Evolutionary conservation across 2,113 vertebrate genomes (phyloP).

Genomic region (Entomyzon cyanotis): DNA sequence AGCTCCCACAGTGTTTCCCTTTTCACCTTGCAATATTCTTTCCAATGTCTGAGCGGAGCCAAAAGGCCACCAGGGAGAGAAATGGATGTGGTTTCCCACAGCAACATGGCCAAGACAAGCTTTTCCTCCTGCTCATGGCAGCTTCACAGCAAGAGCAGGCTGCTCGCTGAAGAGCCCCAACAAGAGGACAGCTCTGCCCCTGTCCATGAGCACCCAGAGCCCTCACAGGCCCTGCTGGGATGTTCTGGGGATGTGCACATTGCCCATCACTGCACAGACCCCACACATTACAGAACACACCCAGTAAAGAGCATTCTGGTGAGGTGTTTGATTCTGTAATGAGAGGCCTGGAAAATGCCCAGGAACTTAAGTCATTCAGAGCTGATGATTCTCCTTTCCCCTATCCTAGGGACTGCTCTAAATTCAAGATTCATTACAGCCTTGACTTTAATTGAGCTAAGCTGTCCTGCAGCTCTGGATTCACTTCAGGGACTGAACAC

Average conservation of each 20-base stretch:
- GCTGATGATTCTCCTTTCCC: neutral
- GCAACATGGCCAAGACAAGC: neutral
- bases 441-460: neutral
- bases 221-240: accelerated
- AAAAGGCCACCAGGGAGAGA: neutral
- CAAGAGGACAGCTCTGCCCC: neutral
- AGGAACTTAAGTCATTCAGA: neutral
- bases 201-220: neutral
- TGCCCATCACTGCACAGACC: neutral
- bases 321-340: accelerated
- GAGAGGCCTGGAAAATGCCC: neutral
- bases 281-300: accelerated
- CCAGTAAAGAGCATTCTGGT: neutral
- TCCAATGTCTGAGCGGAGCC: neutral
- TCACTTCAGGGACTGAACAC: neutral
- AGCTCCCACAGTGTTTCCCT: neutral
- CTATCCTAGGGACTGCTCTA: neutral
- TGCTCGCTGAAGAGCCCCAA: neutral
- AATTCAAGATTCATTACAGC: neutral
- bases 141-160: neutral
- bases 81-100: neutral
- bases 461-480: neutral
- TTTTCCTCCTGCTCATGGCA: neutral
- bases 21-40: neutral
- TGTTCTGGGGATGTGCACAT: accelerated